These are phyloP conservation scores for Trachurus trachurus DNA, from an alignment of 2,797 vertebrate species.

Conservation along the genomic window DNA sequence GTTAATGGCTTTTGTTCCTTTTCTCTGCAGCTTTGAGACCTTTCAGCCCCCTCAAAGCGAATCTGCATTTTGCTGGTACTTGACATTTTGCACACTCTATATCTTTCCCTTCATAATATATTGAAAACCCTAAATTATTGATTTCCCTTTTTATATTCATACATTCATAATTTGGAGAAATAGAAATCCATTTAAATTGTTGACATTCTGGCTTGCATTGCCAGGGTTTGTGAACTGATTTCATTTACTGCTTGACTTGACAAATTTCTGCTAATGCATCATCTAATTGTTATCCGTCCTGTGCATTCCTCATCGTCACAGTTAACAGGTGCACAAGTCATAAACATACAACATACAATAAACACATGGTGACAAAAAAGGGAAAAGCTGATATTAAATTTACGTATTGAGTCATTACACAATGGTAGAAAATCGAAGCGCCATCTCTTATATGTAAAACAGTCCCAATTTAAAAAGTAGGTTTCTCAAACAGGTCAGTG, in stretches of 20 bases:
- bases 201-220: not conserved
- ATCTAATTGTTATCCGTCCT: not conserved
- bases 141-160: slow-evolving; percentile 48
- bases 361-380: not conserved
- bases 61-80: slow-evolving; percentile 37
- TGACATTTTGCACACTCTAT: slow-evolving; percentile 42
- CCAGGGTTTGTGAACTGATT: slow-evolving; percentile 18
- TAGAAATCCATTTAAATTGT: slow-evolving; percentile 22
- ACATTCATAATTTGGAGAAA: slow-evolving; percentile 37
- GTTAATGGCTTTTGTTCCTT: slow-evolving; percentile 33
- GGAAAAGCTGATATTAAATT: not conserved
- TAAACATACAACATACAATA: not conserved
- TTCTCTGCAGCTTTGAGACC: slow-evolving; percentile 24
- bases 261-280: not conserved
- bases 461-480: not conserved
- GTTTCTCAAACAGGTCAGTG: not conserved
- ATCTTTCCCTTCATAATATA: slow-evolving; percentile 29
- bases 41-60: slow-evolving; percentile 23
- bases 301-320: slow-evolving; percentile 3
- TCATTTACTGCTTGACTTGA: slow-evolving; percentile 21
- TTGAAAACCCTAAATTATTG: slow-evolving; percentile 62
- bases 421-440: not conserved
- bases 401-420: not conserved
- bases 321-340: not conserved
- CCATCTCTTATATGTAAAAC: not conserved